These are phyloP conservation scores for Phyto melanocephala DNA, from an alignment of 2,888 invertebrate genomes.

Conservation along the genomic window DNA sequence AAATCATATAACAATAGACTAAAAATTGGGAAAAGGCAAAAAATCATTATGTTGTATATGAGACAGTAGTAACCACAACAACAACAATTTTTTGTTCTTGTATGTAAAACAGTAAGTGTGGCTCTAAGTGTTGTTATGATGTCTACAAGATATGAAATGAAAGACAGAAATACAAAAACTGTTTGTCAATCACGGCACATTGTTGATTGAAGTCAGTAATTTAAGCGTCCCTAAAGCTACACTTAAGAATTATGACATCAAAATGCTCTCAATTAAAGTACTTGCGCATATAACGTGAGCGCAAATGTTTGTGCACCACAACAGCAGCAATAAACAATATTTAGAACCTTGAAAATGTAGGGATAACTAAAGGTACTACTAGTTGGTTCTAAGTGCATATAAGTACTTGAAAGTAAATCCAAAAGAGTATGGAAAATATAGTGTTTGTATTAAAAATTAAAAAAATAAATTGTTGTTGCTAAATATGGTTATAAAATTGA, in stretches of 20 bases:
- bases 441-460: no score
- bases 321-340: neutral
- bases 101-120: no score
- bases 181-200: slow-evolving; percentile 63
- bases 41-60: neutral
- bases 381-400: no score
- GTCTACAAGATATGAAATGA: neutral
- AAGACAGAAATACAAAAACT: slow-evolving; percentile 40
- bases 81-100: neutral
- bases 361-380: no score
- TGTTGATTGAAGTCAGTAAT: slow-evolving; percentile 66
- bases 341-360: no score
- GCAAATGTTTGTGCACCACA: slow-evolving; percentile 19
- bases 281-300: slow-evolving; percentile 62
- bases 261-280: slow-evolving; percentile 76
- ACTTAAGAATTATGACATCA: slow-evolving; percentile 73
- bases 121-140: no score
- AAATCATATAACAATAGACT: slow-evolving; percentile 15
- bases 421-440: no score
- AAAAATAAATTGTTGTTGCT: no score
- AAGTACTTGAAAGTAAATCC: no score
- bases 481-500: no score
- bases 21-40: neutral
- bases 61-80: neutral
- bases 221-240: slow-evolving; percentile 67